Conservation (phyloP, 2,888 invertebrate genomes). For the Leptogaster cylindrica region DNA sequence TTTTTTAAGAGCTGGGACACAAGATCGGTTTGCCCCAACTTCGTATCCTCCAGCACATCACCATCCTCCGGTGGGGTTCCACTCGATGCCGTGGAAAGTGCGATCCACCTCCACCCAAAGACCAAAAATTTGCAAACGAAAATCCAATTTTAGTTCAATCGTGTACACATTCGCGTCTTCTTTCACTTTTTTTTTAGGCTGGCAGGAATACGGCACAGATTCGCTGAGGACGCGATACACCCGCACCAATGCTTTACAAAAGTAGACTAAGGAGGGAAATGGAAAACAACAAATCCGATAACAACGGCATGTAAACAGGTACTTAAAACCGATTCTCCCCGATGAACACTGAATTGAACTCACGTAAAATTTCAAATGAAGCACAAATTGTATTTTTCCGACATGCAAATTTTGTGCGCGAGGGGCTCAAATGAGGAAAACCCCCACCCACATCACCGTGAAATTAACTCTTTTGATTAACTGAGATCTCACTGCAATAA, state of each 20-base stretch:
- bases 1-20: constrained; percentile 5
- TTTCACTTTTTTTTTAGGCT: not conserved
- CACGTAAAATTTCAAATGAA: not conserved
- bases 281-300: constrained; percentile 20
- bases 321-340: constrained; percentile 18
- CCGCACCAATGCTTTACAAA: not conserved
- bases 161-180: constrained; percentile 19
- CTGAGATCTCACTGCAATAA: too few relatives aligned
- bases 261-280: constrained; percentile 6
- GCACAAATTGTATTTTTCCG: not conserved
- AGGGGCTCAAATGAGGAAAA: not conserved
- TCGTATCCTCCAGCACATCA: not conserved
- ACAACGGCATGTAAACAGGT: constrained; percentile 12
- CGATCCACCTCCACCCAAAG: not conserved
- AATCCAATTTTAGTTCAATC: constrained; percentile 35
- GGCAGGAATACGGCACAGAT: constrained; percentile 7
- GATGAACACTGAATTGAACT: constrained; percentile 12
- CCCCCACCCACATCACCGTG: too few relatives aligned
- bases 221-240: constrained; percentile 7
- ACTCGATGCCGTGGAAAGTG: not conserved
- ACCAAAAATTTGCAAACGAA: constrained; percentile 21
- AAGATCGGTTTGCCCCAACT: not conserved
- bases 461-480: too few relatives aligned
- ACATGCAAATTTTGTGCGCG: not conserved
- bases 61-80: not conserved